Conservation (phyloP, 2,113 vertebrate species). For the Colistium nudipinnis region DNA sequence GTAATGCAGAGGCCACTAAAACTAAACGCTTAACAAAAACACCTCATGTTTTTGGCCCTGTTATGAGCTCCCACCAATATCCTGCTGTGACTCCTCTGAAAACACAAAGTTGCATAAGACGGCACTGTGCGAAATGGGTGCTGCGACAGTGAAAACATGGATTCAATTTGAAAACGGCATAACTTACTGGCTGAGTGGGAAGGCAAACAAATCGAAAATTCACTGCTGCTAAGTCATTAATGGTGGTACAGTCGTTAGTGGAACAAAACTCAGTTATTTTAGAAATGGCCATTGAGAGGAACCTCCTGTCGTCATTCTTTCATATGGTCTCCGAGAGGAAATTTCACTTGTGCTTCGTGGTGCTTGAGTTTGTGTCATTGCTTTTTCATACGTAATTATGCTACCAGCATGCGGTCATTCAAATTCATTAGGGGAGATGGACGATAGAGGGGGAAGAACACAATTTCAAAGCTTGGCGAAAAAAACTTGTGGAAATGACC, state of each 20-base stretch:
- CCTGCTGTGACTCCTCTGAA: slow-evolving; percentile 18
- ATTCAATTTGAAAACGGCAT: slow-evolving; percentile 12
- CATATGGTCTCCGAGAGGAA: slow-evolving; percentile 30
- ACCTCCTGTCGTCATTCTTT: slow-evolving; percentile 33
- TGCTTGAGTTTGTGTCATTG: slow-evolving; percentile 60
- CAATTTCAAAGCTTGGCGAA: slow-evolving; percentile 56
- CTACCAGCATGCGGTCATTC: slow-evolving; percentile 58
- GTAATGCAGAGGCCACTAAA: background rate
- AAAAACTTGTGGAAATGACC: slow-evolving; percentile 52
- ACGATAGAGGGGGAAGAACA: slow-evolving; percentile 22
- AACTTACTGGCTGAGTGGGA: slow-evolving; percentile 2
- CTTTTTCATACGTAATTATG: slow-evolving; percentile 68
- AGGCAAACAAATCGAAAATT: slow-evolving; percentile 21
- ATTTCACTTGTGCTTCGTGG: slow-evolving; percentile 29
- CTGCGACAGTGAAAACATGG: slow-evolving; percentile 10
- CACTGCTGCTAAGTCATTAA: slow-evolving; percentile 1
- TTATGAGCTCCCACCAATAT: background rate
- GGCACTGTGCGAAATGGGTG: background rate
- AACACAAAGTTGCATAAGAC: background rate
- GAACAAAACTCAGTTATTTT: slow-evolving; percentile 26
- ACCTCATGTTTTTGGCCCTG: background rate
- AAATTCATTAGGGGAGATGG: slow-evolving; percentile 40
- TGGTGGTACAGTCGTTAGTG: background rate
- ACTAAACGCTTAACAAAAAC: background rate
- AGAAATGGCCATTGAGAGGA: slow-evolving; percentile 10